phyloP scores from a whole-genome alignment of 1,140 invertebrate genomes.

The Drosophila kohkoa region DNA sequence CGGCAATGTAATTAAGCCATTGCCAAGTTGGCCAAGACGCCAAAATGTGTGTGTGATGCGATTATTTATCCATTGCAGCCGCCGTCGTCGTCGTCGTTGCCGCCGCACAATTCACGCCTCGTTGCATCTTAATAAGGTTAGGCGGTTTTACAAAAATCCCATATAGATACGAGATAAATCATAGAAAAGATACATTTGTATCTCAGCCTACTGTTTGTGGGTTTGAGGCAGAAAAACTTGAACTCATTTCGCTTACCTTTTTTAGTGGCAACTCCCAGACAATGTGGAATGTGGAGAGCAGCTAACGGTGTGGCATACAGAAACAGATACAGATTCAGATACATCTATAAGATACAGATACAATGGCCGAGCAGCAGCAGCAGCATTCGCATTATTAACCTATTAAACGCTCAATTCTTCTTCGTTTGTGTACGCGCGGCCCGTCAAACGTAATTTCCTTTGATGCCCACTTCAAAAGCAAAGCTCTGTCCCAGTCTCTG shows the following conservation, averaged over 20 bases:
- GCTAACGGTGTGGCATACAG: slow-evolving; percentile 33
- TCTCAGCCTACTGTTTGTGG: not conserved
- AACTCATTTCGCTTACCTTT: slow-evolving; percentile 50
- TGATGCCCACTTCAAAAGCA: slow-evolving; percentile 20
- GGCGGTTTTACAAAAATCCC: slow-evolving; percentile 1
- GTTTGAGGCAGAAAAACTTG: slow-evolving; percentile 35
- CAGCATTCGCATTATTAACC: slow-evolving; percentile 57
- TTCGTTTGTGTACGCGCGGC: slow-evolving; percentile 3
- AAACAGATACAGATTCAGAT: slow-evolving; percentile 13
- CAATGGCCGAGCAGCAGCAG: not conserved
- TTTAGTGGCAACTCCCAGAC: slow-evolving; percentile 32
- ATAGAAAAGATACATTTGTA: slow-evolving; percentile 15
- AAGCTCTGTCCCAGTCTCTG: slow-evolving; percentile 3
- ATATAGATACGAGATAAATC: slow-evolving; percentile 5
- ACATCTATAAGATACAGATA: slow-evolving; percentile 1
- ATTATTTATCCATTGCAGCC: slow-evolving; percentile 26
- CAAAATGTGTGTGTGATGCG: slow-evolving; percentile 33
- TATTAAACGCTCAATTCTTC: slow-evolving; percentile 48
- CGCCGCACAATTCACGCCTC: slow-evolving; percentile 62
- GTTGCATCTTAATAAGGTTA: slow-evolving; percentile 50
- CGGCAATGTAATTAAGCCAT: slow-evolving; percentile 36
- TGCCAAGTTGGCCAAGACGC: slow-evolving; percentile 46
- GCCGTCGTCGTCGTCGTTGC: not conserved
- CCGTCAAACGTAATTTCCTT: slow-evolving; percentile 30
- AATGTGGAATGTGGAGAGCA: slow-evolving; percentile 34